phyloP scores from a whole-genome alignment of 1,140 invertebrate genomes.

The Steinernema feltiae region DNA sequence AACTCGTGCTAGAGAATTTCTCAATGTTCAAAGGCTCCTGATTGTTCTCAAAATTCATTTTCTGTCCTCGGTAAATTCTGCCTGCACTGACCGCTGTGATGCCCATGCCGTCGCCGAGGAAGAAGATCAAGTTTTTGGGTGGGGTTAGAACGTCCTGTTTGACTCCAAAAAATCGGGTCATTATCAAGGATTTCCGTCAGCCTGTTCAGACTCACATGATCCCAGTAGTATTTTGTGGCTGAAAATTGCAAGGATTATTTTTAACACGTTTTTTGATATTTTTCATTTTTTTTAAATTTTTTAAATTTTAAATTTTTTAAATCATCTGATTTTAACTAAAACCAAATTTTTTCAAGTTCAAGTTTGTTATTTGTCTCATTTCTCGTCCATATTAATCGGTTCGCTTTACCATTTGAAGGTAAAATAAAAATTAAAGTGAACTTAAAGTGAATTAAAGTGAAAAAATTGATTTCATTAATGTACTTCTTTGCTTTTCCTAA shows the following conservation, averaged over 20 bases:
- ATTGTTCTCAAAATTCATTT: constrained; percentile 21
- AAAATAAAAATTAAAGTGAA: no score
- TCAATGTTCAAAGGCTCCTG: constrained; percentile 28
- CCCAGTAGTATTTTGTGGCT: not conserved
- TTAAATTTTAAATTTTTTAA: no score
- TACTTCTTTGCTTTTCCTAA: no score
- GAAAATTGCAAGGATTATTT: not conserved
- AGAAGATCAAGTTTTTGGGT: constrained; percentile 72
- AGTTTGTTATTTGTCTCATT: no score
- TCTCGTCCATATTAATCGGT: no score
- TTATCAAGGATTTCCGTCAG: not conserved
- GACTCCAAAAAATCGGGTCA: not conserved
- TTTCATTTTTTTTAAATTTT: not conserved
- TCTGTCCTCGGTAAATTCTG: constrained; percentile 69
- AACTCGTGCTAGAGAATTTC: constrained; percentile 21
- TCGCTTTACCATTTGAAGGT: no score
- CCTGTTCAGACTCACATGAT: not conserved
- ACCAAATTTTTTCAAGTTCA: no score
- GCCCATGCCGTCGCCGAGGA: constrained; percentile 83
- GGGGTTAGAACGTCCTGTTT: not conserved
- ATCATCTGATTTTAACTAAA: no score
- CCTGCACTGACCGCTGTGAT: constrained; percentile 78
- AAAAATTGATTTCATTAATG: no score
- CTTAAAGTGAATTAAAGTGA: no score
- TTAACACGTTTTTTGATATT: not conserved